phyloP scores from a whole-genome alignment of 2,888 invertebrate genomes.

The Epirrhoe alternata region DNA sequence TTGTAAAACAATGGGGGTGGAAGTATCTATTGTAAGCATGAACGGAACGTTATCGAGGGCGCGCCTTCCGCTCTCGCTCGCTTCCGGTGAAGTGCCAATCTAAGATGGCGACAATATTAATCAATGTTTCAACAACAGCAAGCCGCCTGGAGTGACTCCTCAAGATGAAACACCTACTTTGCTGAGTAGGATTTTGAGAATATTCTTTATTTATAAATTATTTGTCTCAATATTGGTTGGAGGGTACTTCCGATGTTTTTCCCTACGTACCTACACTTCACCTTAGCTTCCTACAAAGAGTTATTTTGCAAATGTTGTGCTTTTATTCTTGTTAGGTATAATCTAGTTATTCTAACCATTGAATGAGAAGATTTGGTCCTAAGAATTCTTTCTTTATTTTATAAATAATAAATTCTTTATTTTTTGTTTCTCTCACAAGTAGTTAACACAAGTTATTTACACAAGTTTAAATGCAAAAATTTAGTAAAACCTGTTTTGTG shows the following conservation, averaged over 20 bases:
- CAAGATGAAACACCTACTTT: constrained; percentile 72
- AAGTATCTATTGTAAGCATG: constrained; percentile 61
- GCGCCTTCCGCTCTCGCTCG: constrained; percentile 61
- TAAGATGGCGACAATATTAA: constrained; percentile 85
- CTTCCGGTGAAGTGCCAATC: constrained; percentile 67
- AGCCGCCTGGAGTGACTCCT: constrained; percentile 61
- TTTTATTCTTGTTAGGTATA: too few species aligned
- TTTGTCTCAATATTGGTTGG: constrained; percentile 10
- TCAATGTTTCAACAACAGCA: constrained; percentile 85
- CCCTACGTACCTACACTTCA: neutral
- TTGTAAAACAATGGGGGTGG: constrained; percentile 68
- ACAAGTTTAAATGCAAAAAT: too few species aligned
- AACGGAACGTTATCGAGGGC: constrained; percentile 69
- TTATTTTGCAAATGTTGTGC: too few species aligned
- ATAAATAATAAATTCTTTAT: too few species aligned
- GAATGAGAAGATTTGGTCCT: too few species aligned
- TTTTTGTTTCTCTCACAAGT: too few species aligned
- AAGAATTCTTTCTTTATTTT: too few species aligned
- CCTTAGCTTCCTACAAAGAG: too few species aligned
- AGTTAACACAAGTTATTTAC: too few species aligned
- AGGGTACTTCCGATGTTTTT: constrained; percentile 11
- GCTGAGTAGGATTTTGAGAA: constrained; percentile 49
- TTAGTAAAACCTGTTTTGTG: too few species aligned
- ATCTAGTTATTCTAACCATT: too few species aligned
- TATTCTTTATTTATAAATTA: constrained; percentile 34